Evolutionary conservation across 2,113 vertebrate genomes (phyloP), one percentile per base, ranked within the genome.

Genomic region (Megaceryle torquata): DNA sequence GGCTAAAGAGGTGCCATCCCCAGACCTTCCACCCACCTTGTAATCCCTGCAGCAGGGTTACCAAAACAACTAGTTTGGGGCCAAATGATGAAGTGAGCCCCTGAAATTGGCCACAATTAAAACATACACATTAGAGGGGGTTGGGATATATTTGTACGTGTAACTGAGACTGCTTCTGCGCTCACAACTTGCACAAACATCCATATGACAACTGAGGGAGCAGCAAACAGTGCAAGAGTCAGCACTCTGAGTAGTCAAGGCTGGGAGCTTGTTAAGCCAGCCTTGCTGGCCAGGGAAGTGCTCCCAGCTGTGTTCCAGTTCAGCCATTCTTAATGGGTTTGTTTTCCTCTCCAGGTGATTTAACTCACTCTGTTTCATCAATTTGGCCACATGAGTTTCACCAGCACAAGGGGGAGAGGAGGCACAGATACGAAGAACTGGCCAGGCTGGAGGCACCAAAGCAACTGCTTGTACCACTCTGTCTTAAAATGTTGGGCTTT

Each of bases 231-330:
- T 5, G 51, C 59, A 51, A 86, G 72, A 74, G 54, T 59, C 37
- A 14, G 86, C 39, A 70, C 37, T 37, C 37, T 0, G 19, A 75
- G 69, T 79, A 63, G 48, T 16, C 4, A 6, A 29, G 56, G 39
- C 94, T n/a, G 37, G 31, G 89, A 82, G 74, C 56, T 69, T 78
- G 81, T 86, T 31, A 33, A 75, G 65, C 81, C 74, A 82, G 91
- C 77, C 59, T 61, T 65, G 54, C 68, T 35, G 50, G 53, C 22
- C 20, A 10, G 51, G 28, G 43, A 78, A 67, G 14, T 8, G 4
- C 37, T 77, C 83, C 41, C 35, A 70, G 67, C 16, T 43, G 33
- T 59, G 51, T 59, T 70, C 46, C 81, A 48, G 21, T 53, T 81
- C 56, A 74, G 15, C 22, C 67, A 6, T 61, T 72, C 78, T n/a